Percentiles rank a stretch among this genome's conserved stretches.
Conservation (phyloP, 2,888 invertebrate genomes). For the Drosophila rellima region DNA sequence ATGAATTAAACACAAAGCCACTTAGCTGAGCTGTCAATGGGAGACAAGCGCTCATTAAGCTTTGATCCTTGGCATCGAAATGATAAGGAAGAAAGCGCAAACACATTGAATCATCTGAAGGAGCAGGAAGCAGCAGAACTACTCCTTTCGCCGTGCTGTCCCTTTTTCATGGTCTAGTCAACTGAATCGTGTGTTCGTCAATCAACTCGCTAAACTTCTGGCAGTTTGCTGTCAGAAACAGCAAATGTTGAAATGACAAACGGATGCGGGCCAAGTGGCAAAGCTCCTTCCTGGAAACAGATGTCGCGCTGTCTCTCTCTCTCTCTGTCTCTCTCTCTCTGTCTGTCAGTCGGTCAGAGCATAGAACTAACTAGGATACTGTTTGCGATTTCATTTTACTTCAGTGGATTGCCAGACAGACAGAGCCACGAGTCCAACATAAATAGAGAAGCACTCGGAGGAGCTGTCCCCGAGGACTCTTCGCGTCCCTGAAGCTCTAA, state of each 20-base stretch:
- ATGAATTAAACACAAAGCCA: conserved; percentile 61
- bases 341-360: too few species aligned
- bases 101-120: conserved; percentile 50
- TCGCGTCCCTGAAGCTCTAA: conserved; percentile 34
- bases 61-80: conserved; percentile 62
- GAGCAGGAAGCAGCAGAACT: not conserved
- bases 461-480: conserved; percentile 14
- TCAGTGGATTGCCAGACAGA: conserved; percentile 44
- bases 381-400: conserved; percentile 53
- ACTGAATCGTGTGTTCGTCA: conserved; percentile 61
- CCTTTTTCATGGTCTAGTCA: conserved; percentile 28
- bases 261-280: conserved; percentile 62
- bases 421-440: conserved; percentile 2
- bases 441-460: conserved; percentile 3
- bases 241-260: conserved; percentile 74
- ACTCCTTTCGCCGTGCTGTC: conserved; percentile 6
- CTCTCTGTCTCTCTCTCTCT: too few species aligned
- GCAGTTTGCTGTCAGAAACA: conserved; percentile 72
- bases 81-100: conserved; percentile 60
- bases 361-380: conserved; percentile 25
- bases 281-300: conserved; percentile 48
- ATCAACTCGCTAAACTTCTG: conserved; percentile 71
- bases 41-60: conserved; percentile 75
- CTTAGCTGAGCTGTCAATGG: conserved; percentile 70
- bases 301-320: conserved; percentile 17